These are phyloP conservation scores for Mycteria americana DNA, from an alignment of 2,797 vertebrate genomes.

Conservation along the genomic window DNA sequence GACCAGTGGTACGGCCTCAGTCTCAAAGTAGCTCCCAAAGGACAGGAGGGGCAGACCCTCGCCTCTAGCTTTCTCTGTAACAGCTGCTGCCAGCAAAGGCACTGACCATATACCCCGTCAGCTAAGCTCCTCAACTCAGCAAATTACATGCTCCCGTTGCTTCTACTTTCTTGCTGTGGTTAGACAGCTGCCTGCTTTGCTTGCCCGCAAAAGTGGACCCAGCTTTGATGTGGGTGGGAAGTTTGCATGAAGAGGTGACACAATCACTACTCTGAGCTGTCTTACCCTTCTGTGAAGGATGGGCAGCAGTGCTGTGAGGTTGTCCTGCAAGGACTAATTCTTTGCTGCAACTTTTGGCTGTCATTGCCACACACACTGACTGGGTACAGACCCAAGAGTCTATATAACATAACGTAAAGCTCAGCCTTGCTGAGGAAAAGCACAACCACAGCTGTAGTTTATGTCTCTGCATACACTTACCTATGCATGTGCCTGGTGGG, in stretches of 20 bases:
- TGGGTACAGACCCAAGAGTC: not conserved
- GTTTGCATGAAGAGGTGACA: not conserved
- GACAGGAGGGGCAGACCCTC: not conserved
- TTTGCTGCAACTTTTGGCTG: not conserved
- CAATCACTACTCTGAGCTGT: not conserved
- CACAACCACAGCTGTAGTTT: not conserved
- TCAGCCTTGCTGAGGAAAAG: not conserved
- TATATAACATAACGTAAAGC: not conserved
- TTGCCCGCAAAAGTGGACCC: not conserved
- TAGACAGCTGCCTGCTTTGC: not conserved
- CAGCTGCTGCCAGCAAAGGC: not conserved
- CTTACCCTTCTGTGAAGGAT: not conserved
- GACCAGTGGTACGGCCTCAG: accelerated
- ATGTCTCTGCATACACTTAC: not conserved
- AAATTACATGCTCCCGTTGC: accelerated
- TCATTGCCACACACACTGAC: not conserved
- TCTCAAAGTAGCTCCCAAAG: not conserved
- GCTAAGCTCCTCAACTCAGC: not conserved
- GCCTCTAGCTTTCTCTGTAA: not conserved
- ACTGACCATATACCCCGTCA: not conserved
- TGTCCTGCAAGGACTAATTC: not conserved
- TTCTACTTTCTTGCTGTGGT: not conserved
- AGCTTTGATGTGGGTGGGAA: not conserved
- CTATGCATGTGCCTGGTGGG: not conserved
- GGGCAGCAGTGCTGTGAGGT: not conserved